A percentile compares a stretch with the other conserved stretches of the same genome.
phyloP scores from a whole-genome alignment of 2,113 vertebrate genomes.

The Laterallus jamaicensis region DNA sequence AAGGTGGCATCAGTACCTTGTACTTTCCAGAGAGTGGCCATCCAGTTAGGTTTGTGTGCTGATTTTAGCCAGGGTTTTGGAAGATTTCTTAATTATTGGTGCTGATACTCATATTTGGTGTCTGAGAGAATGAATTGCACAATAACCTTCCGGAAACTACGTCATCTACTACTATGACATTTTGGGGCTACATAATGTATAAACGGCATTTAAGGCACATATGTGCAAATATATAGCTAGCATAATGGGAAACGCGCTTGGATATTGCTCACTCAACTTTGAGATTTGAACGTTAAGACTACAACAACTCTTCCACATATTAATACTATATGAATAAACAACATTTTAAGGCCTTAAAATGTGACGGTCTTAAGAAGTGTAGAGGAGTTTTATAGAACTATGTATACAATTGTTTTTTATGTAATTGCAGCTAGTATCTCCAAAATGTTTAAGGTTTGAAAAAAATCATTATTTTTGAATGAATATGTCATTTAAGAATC shows the following conservation, averaged over 20 bases:
- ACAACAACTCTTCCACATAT: not conserved
- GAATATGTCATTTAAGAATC: not conserved
- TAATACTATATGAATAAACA: not conserved
- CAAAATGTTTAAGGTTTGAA: not conserved
- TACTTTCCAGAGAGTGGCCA: not conserved
- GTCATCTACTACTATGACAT: not conserved
- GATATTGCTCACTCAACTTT: not conserved
- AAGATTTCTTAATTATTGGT: not conserved
- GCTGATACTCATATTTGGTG: not conserved
- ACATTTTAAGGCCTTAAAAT: not conserved
- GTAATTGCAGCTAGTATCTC: slow-evolving; percentile 16
- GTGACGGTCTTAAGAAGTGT: not conserved
- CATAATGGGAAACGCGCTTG: not conserved
- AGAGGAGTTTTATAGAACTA: not conserved
- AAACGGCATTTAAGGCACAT: not conserved
- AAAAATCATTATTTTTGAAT: not conserved
- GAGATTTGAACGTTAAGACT: not conserved
- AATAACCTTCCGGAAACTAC: not conserved
- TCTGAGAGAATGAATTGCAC: not conserved
- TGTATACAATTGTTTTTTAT: not conserved
- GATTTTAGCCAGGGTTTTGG: not conserved
- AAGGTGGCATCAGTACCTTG: not conserved
- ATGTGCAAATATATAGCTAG: not conserved
- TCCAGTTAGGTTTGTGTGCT: not conserved
- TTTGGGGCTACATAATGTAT: not conserved